Base-by-base conservation (phyloP, 2,888 invertebrate species). In the Cryptocephalus moraei region DNA sequence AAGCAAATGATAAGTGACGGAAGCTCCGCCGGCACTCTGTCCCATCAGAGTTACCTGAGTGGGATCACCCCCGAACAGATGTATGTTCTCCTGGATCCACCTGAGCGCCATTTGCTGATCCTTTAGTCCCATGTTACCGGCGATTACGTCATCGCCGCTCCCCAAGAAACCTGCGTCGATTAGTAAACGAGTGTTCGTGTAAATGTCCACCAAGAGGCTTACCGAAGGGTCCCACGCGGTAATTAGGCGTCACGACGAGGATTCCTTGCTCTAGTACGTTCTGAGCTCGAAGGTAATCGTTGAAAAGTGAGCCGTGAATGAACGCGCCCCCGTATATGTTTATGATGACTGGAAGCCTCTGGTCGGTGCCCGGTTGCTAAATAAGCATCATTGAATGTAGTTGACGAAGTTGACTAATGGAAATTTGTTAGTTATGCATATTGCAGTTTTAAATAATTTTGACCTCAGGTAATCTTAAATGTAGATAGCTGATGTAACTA, bases 41-140 rank as follows among this genome's bases (percentile, higher is more conserved):
- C 64, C 64, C 49, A 60, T 60, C 13, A 64, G 42, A 1, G 63
- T 62, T 8, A 64, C 59, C 41, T 53, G 56, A 8, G 50, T 46
- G 1, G 61, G 60, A 47, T 66, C 60, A n/a, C 66, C 64, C n/a
- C 64, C 66, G 48, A 66, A 66, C 8, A 53, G 44, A 22, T 50
- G 50, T 36, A 66, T 64, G 47, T 66, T 64, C 33, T 52, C 46
- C 32, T 58, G 54, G 1, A 62, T 52, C 64, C 64, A 66, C 49
- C 56, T 54, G 11, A 66, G 45, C 8, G 58, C 63, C 38, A 55
- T 47, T 32, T 62, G 55, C 53, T 63, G 62, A 49, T 66, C 66
- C 50, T 62, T 63, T 13, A 66, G 51, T 1, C 66, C 66, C 51
- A 60, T 61, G 46, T 66, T 66, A 8, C 64, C 64, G 1, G 63